Percentiles rank a stretch among this genome's conserved stretches.
These are phyloP conservation scores for Macrophya alboannulata DNA, from an alignment of 2,888 invertebrate genomes.

Conservation along the genomic window DNA sequence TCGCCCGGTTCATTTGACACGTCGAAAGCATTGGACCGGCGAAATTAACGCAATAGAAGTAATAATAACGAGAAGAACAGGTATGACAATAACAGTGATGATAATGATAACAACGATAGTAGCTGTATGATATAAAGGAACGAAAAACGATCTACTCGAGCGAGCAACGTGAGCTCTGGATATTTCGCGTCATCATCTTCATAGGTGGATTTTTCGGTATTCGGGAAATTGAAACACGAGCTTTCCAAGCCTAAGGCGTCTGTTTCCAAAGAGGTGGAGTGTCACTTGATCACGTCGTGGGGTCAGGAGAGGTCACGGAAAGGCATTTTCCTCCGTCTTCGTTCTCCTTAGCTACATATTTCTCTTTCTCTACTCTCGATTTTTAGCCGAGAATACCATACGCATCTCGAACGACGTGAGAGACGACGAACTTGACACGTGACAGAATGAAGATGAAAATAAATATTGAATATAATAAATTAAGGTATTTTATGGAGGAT, in stretches of 20 bases:
- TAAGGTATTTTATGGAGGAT: not conserved
- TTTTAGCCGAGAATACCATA: not conserved
- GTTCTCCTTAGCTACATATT: not conserved
- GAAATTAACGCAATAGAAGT: constrained; percentile 33
- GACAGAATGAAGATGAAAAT: not conserved
- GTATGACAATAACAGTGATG: not conserved
- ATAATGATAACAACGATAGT: not conserved
- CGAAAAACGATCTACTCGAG: constrained; percentile 15
- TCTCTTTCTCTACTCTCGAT: not conserved
- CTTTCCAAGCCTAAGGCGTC: constrained; percentile 37
- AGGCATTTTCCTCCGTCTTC: constrained; percentile 3
- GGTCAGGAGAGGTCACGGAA: constrained; percentile 47
- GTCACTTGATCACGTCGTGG: constrained; percentile 44
- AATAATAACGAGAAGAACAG: constrained; percentile 24
- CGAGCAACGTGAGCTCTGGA: constrained; percentile 25
- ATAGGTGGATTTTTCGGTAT: constrained; percentile 34
- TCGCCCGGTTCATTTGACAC: constrained; percentile 50
- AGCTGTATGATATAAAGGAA: not conserved
- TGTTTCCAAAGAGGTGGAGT: constrained; percentile 42
- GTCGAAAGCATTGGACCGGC: constrained; percentile 21
- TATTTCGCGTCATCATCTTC: not conserved
- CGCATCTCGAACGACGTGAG: not conserved
- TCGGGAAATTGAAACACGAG: constrained; percentile 48
- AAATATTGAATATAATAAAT: not conserved
- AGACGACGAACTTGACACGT: constrained; percentile 1